Base-by-base conservation (phyloP, 2,797 vertebrate species). In the Pseudochaenichthys georgianus region DNA sequence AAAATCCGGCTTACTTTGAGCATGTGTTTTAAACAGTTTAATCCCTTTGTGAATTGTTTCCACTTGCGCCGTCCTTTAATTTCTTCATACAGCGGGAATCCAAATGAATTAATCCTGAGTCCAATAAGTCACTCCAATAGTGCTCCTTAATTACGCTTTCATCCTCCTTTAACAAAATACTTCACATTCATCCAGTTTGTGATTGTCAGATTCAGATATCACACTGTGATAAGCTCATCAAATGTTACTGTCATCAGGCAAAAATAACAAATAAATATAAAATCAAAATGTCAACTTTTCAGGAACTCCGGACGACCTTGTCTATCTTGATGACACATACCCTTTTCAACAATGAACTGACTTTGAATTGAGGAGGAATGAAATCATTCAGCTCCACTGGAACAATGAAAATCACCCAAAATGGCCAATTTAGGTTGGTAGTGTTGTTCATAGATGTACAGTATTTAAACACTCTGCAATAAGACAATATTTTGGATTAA, bases 231-330 rank as follows among this genome's bases (percentile, higher is more conserved):
- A 34, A 23, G 23, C 59, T 72, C 42, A 47, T 59, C n/a, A 82
- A 80, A 83, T 80, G 76, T 70, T 72, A 85, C 64, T 13, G 17
- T 53, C 60, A 54, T 72, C 66, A 64, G 47, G 53, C 47, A 69
- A 64, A 81, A 66, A 58, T 64, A 70, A 77, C 16, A 34, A 63
- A 64, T 43, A 60, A 62, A 69, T 17, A 64, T n/a, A 45, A 66
- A 66, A n/a, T 55, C 42, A 8, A 54, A 73, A 77, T 79, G 79
- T 75, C 73, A 82, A 19, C 62, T 59, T 57, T 64, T 64, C 58
- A 52, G 47, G 13, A 71, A 48, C 52, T 70, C 43, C 52, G 61
- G 47, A 21, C 47, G 51, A 38, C 21, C 41, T 31, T 13, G 34
- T 42, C 16, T 23, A 1, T 70, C 58, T 54, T 47, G n/a, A 66